These are phyloP conservation scores for Tichodroma muraria DNA, from an alignment of 2,113 vertebrate species.

Conservation along the genomic window DNA sequence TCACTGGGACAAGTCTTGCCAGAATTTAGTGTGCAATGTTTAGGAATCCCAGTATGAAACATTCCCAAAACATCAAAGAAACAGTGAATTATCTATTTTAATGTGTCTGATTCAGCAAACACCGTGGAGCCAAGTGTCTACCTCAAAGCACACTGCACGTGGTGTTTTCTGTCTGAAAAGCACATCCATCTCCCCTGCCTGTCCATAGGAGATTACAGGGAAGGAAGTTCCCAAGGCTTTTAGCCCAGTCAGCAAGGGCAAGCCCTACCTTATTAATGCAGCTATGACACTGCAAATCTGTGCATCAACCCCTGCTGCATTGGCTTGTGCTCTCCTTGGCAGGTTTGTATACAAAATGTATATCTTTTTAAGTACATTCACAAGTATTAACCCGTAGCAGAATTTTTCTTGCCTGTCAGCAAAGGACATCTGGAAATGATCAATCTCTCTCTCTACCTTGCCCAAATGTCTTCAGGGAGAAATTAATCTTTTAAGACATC, in stretches of 20 bases:
- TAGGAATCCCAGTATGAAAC: neutral
- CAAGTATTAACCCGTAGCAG: neutral
- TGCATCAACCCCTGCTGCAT: neutral
- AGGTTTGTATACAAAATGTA: neutral
- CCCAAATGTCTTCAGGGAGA: neutral
- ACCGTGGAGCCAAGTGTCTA: neutral
- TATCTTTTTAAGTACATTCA: neutral
- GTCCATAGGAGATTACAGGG: neutral
- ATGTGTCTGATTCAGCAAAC: neutral
- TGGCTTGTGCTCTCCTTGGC: neutral
- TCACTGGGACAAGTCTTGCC: neutral
- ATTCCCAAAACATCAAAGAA: neutral
- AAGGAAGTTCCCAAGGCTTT: neutral
- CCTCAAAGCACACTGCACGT: fast-evolving
- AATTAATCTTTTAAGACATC: constrained; percentile 23
- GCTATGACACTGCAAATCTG: neutral
- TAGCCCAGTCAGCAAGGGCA: neutral
- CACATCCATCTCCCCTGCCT: neutral
- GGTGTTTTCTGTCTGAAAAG: neutral
- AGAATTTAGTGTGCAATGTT: neutral
- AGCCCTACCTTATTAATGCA: neutral
- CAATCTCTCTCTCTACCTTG: neutral
- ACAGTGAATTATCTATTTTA: neutral
- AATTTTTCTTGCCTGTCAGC: neutral
- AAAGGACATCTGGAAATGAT: constrained; percentile 27